Evolutionary conservation across 2,888 invertebrate genomes (phyloP).

Genomic region (Nephrotoma appendiculata): DNA sequence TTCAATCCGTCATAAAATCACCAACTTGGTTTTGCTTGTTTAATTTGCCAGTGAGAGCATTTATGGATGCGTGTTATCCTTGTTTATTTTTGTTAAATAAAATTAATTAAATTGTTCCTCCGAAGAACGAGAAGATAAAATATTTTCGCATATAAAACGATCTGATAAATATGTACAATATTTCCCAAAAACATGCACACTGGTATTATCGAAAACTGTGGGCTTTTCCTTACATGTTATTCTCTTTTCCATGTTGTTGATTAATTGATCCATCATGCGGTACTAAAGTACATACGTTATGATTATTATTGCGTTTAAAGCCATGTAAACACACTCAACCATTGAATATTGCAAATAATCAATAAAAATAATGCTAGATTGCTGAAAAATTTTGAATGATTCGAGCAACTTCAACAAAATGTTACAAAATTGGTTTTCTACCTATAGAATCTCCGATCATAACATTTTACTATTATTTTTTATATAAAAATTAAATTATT

Average conservation of each 20-base stretch:
- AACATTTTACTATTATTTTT: neutral
- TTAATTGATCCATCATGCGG: neutral
- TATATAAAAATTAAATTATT: neutral
- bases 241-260: neutral
- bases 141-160: no score
- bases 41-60: no score
- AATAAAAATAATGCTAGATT: neutral
- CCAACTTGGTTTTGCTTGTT: no score
- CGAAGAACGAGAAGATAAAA: no score
- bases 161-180: no score
- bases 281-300: neutral
- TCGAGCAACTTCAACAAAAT: neutral
- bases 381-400: neutral
- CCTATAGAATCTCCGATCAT: neutral
- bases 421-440: neutral
- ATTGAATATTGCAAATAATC: neutral
- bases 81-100: no score
- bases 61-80: no score
- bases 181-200: no score
- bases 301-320: neutral
- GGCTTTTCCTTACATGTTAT: neutral
- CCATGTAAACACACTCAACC: neutral
- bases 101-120: no score
- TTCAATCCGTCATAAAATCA: no score
- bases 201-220: neutral